Evolutionary conservation across 2,888 invertebrate genomes (phyloP).

Genomic region (Ophion costatus): DNA sequence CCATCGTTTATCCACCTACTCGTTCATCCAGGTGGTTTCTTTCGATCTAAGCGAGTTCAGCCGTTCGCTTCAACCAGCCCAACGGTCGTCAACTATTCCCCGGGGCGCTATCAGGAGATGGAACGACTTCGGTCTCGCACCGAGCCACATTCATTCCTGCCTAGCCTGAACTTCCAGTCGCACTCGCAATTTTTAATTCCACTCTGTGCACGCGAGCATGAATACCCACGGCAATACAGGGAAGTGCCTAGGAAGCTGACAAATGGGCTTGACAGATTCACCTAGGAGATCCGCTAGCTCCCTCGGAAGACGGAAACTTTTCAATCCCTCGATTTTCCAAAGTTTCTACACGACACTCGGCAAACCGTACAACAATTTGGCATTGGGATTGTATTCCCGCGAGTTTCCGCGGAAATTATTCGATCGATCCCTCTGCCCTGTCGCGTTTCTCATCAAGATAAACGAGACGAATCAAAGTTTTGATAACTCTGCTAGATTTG

Average conservation of each 20-base stretch:
- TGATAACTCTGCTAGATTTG: neutral
- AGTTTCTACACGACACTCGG: neutral
- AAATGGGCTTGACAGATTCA: neutral
- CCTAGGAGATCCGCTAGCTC: neutral
- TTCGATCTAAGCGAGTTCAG: no score
- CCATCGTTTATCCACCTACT: neutral
- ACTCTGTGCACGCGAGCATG: neutral
- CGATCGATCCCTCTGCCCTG: neutral
- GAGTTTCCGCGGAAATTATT: neutral
- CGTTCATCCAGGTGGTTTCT: no score
- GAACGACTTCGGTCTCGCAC: neutral
- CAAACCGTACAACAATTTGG: neutral
- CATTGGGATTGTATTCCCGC: neutral
- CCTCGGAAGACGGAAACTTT: neutral
- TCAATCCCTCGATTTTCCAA: neutral
- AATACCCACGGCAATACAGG: neutral
- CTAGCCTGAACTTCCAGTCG: neutral
- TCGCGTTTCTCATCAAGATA: neutral
- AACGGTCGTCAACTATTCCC: neutral
- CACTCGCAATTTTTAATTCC: neutral
- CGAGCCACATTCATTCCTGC: neutral
- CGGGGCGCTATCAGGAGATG: neutral
- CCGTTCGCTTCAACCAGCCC: neutral
- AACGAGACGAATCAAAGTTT: neutral
- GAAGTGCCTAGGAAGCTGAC: neutral